Percentiles rank a stretch among this genome's conserved stretches.
phyloP scores from a whole-genome alignment of 2,888 invertebrate species.

The Periphyllus acericola region DNA sequence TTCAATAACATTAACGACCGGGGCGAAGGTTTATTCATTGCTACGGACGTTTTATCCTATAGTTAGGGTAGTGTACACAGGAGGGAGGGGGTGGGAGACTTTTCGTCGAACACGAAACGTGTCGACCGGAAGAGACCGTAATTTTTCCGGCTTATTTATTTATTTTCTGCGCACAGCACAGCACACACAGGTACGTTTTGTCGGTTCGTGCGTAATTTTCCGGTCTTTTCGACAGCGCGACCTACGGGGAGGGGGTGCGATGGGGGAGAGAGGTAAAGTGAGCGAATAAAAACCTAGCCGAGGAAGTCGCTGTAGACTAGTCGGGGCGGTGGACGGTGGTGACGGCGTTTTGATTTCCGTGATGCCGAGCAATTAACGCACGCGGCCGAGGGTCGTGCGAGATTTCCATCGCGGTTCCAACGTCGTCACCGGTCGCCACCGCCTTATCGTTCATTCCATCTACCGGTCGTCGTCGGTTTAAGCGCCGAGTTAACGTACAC shows the following conservation, averaged over 20 bases:
- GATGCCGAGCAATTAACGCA: conserved; percentile 51
- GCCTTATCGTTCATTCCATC: conserved; percentile 20
- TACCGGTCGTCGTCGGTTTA: not conserved
- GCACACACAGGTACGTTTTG: not conserved
- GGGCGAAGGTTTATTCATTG: not conserved
- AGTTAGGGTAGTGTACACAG: not conserved
- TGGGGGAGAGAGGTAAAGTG: no score
- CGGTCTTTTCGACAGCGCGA: not conserved
- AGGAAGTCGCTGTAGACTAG: not conserved
- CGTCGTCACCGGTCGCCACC: not conserved
- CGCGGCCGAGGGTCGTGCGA: conserved; percentile 10
- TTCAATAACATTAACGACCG: not conserved
- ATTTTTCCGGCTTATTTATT: not conserved
- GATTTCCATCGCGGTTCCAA: conserved; percentile 37
- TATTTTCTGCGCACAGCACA: not conserved
- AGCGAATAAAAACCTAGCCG: not conserved
- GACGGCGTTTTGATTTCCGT: conserved; percentile 38
- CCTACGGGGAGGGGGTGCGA: no score
- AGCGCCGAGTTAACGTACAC: not conserved
- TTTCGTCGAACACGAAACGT: not conserved
- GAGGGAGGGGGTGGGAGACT: not conserved
- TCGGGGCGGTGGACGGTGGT: not conserved
- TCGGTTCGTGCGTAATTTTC: conserved; percentile 12
- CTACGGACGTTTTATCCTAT: not conserved
- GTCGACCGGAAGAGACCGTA: not conserved